Conservation (phyloP, 2,797 vertebrate species). For the Lepidocolaptes lacrymiger region DNA sequence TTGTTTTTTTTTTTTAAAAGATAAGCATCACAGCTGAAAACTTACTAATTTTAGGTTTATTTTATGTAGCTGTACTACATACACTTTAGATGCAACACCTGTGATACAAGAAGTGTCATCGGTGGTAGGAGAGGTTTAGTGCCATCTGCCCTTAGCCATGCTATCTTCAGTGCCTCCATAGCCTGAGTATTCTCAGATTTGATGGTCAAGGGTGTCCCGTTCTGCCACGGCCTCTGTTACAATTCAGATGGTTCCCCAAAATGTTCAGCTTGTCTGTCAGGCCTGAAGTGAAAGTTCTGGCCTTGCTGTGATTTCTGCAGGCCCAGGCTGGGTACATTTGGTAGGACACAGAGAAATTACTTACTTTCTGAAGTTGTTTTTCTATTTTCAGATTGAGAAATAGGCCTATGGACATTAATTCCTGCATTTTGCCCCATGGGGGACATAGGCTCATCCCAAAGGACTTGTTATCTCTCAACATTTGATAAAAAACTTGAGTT, state of each 20-base stretch:
- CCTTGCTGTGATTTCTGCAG: not conserved
- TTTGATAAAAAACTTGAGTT: not conserved
- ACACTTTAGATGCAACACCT: no score
- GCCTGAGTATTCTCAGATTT: not conserved
- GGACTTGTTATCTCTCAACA: not conserved
- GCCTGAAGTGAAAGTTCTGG: not conserved
- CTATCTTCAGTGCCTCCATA: not conserved
- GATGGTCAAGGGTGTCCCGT: not conserved
- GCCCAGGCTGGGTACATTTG: not conserved
- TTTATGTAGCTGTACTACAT: not conserved
- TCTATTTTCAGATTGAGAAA: not conserved
- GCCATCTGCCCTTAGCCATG: not conserved
- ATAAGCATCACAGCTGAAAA: not conserved
- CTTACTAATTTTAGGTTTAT: not conserved
- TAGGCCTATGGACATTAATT: not conserved
- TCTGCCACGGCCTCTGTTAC: not conserved
- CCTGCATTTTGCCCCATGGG: not conserved
- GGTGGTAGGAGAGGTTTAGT: not conserved
- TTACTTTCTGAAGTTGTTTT: not conserved
- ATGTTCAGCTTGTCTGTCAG: not conserved
- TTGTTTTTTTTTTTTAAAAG: not conserved
- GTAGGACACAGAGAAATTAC: not conserved
- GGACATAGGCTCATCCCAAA: not conserved
- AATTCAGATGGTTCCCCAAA: not conserved
- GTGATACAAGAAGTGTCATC: not conserved